Evolutionary conservation across 1,140 invertebrate genomes (phyloP).

Genomic region (Zaprionus capensis): DNA sequence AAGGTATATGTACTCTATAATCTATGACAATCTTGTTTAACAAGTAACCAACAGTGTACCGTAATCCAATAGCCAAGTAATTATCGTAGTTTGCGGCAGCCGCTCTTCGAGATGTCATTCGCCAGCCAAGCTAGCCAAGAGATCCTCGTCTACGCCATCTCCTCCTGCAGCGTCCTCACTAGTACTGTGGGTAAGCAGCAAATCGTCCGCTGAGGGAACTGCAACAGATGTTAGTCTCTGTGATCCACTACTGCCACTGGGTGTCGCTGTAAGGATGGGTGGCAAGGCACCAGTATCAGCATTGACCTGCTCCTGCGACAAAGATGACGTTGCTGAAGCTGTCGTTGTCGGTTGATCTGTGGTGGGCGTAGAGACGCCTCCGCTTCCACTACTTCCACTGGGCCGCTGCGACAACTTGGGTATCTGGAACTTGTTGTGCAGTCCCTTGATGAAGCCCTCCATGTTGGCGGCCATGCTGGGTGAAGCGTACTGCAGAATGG

Average conservation of each 20-base stretch:
- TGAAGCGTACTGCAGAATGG: conserved; percentile 78
- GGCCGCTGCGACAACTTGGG: conserved; percentile 89
- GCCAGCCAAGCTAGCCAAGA: conserved; percentile 68
- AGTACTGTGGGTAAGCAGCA: conserved; percentile 41
- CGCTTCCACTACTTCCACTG: conserved; percentile 25
- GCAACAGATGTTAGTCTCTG: conserved; percentile 2
- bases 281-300: conserved; percentile 14
- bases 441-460: conserved; percentile 90
- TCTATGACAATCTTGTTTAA: conserved; percentile 5
- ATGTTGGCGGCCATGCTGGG: conserved; percentile 84
- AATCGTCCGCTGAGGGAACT: conserved; percentile 22
- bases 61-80: conserved; percentile 12
- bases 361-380: conserved; percentile 39
- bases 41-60: not conserved
- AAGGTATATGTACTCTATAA: not conserved
- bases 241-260: conserved; percentile 19
- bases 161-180: conserved; percentile 18
- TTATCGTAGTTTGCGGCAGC: not conserved
- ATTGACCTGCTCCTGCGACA: conserved; percentile 22
- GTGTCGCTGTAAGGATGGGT: conserved; percentile 21
- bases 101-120: conserved; percentile 32
- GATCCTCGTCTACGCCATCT: conserved; percentile 71
- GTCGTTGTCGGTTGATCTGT: conserved; percentile 21
- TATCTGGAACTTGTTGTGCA: conserved; percentile 94
- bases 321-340: conserved; percentile 5